Evolutionary conservation across 2,797 vertebrate species (phyloP), one percentile per base, ranked within the genome.

Genomic region (Steatocranus sp.): DNA sequence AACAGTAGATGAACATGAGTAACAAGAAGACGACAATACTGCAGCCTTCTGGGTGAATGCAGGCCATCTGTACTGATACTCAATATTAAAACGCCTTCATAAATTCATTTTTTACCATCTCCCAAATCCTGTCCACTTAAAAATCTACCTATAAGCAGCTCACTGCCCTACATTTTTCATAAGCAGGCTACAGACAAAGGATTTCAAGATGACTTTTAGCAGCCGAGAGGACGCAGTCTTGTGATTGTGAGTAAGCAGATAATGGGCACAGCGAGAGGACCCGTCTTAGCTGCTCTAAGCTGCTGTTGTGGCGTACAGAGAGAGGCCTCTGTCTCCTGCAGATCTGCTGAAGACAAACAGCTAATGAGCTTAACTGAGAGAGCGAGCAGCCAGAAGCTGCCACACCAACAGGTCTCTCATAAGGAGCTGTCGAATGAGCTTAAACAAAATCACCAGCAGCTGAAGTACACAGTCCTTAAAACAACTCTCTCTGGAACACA

Each of bases 301-400:
- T 78, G 34, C 80, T 46, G 80, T n/a, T 76, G 73, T 36, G 20
- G 63, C n/a, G 17, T 23, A 68, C 4, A 48, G 43, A 73, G 25
- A 79, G 48, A 53, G 53, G 32, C 53, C 79, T 81, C 66, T 23
- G 79, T 48, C 66, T 48, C 17, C 68, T 48, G 68, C 17, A 49
- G 25, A 73, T 80, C 54, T 32, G 58, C 54, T 61, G 68, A 5
- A 49, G 68, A 84, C 78, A 46, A 70, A 78, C 83, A 80, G 82
- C 78, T 87, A 93, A 90, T 84, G 74, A 86, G 85, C 83, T 92
- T 87, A 88, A 78, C 83, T 66, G 81, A 78, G 30, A 2, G 18
- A 81, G 78, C 25, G 32, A 73, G 79, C 78, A 25, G 68, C 66
- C 78, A 48, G 84, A 27, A 70, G 70, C 78, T 58, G 15, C 36